Percentiles rank a stretch among this genome's conserved stretches.
Conservation (phyloP, 2,113 vertebrate species). For the Phalacrocorax pelagicus region DNA sequence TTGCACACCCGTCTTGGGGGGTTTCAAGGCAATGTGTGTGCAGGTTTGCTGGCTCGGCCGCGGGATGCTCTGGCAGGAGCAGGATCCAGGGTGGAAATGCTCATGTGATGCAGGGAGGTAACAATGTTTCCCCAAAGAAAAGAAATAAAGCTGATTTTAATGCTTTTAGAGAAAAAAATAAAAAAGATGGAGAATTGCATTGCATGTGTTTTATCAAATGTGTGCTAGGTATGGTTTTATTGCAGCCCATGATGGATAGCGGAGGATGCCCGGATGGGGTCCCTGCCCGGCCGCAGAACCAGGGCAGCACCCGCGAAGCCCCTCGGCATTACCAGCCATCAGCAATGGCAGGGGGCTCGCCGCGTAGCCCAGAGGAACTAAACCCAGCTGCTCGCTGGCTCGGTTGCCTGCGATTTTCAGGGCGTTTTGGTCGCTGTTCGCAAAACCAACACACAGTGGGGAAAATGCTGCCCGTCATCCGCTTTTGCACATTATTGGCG, state of each 20-base stretch:
- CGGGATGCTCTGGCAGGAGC: neutral
- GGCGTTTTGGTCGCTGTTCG: neutral
- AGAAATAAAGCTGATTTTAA: neutral
- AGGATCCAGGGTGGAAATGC: neutral
- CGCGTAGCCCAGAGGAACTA: rapidly evolving
- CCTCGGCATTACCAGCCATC: rapidly evolving
- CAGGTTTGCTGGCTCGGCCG: rapidly evolving
- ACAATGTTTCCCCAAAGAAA: neutral
- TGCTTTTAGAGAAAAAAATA: neutral
- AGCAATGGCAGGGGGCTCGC: rapidly evolving
- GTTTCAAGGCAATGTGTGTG: neutral
- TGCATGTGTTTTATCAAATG: neutral
- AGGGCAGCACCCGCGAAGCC: neutral
- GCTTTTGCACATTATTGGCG: neutral
- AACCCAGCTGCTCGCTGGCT: neutral
- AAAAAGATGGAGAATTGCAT: neutral
- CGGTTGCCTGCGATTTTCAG: neutral
- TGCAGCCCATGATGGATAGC: neutral
- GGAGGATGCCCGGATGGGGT: neutral
- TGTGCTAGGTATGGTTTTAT: neutral
- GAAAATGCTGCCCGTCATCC: rapidly evolving
- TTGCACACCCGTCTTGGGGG: rapidly evolving
- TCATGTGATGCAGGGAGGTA: neutral
- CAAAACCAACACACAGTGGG: neutral
- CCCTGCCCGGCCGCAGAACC: rapidly evolving